Evolutionary conservation across 23 tunicate species (phyloP), one percentile per base, ranked within the genome.

Genomic region (Halocynthia aurantium): DNA sequence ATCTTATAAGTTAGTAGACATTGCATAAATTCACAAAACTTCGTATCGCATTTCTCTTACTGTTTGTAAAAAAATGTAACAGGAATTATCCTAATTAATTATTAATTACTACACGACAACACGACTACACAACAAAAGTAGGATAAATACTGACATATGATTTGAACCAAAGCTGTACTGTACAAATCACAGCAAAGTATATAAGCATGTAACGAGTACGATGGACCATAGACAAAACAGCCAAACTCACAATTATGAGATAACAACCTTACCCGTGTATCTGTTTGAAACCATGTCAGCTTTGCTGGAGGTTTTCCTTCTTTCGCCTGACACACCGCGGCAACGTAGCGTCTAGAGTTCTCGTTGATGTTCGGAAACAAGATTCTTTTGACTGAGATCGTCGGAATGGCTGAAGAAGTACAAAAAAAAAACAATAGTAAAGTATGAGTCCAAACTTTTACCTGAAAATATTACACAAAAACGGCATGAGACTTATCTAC

Each of bases 301-400:
- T 17, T 20, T 7, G 96, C 85, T 52, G 20, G 57, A 8, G 96
- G 96, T 81, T 89, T 77, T 9, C 96, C 88, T 52, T 76, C 80
- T 6, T 21, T 62, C 13, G 96, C 96, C 55, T 51, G 57, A 61
- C 96, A 89, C 5, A 80, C 44, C 8, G 96, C 96, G 7, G 96
- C 88, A 6, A n/a, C 70, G 67, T 89, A 89, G 7, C 20, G 67
- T 18, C 88, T 80, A 9, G 78, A 18, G 57, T 80, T 53, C 5
- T 66, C 44, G 50, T 69, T 78, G 67, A 89, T 57, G 13, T 13
- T 69, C 10, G 85, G 85, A 52, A 53, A 53, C 15, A 62, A 12
- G 55, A 80, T 52, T 0, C 52, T 64, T 13, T 31, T 19, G 10
- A 84, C 82, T 6, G 66, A 50, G 6, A 84, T 75, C 8, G n/a